Base-by-base conservation (phyloP, 2,113 vertebrate species). In the Pachypanchax playfairii region DNA sequence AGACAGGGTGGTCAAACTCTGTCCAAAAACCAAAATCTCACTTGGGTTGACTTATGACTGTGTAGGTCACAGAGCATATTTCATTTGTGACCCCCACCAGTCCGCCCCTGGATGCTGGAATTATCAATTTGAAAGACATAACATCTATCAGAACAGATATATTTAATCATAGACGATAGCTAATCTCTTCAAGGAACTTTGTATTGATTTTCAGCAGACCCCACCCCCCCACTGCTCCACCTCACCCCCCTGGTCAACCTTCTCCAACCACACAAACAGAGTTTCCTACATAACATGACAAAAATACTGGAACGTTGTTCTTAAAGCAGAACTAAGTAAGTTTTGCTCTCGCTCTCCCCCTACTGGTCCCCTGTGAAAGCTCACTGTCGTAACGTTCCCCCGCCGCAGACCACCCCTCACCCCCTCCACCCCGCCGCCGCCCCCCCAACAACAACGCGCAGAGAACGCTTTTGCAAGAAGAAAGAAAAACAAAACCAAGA, bases 1-100 rank as follows among this genome's bases (percentile, higher is more conserved):
- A n/a, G 6, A 18, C 18, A 51, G 13, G 28, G 11, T 13, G 28
- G 17, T 11, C 11, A 51, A 20, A 5, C 4, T 31, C 12, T 51
- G 28, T 29, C n/a, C 25, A 49, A 49, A 11, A 13, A 8, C 29
- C n/a, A 31, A 31, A 18, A 31, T 31, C 28, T n/a, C n/a, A 12
- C 28, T 18, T 31, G 48, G 28, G 48, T 50, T 24, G 18, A 31
- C 24, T 51, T 29, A 33, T 51, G n/a, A 51, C 48, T 21, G 29
- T 33, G 26, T 20, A 51, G 28, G 48, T 18, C n/a, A 51, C 28
- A 29, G 13, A 49, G 15, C 29, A n/a, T 51, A 15, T 31, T 33
- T 20, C 48, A 51, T 12, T 51, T 20, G 28, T 51, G 28, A 50
- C 48, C 48, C 47, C 18, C 48, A 31, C 11, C 1, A 31, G 26